Evolutionary conservation across 2,888 invertebrate species (phyloP).

Genomic region (Allophyes oxyacanthae): DNA sequence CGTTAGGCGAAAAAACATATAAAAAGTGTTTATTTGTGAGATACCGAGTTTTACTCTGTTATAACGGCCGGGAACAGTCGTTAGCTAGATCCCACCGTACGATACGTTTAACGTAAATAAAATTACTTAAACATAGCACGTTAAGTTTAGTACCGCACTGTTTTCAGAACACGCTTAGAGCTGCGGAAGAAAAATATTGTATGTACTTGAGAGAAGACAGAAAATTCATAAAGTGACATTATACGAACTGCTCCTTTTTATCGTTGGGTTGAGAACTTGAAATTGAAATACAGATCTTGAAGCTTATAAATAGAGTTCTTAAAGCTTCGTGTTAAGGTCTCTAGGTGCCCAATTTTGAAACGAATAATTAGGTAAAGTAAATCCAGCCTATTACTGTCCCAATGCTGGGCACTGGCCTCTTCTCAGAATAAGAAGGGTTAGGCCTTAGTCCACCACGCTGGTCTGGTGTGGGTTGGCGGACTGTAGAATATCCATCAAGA

Average conservation of each 20-base stretch:
- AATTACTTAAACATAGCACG: conserved; percentile 56
- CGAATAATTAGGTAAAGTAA: no score
- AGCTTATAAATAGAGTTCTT: no score
- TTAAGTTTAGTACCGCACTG: conserved; percentile 27
- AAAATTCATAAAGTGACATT: no score
- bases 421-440: no score
- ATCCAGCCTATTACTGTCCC: no score
- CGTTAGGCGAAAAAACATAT: conserved; percentile 33
- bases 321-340: no score
- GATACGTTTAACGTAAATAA: conserved; percentile 66
- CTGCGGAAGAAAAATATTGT: conserved; percentile 13
- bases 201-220: background rate
- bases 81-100: conserved; percentile 62
- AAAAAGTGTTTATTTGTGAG: conserved; percentile 56
- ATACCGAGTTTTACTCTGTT: conserved; percentile 57
- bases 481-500: no score
- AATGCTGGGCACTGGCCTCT: no score
- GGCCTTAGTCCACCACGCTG: no score
- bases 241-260: background rate
- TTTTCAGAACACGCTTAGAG: conserved; percentile 15
- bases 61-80: conserved; percentile 63
- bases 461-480: no score
- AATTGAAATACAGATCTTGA: no score
- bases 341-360: no score
- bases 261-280: background rate